These are phyloP conservation scores for Chlorops oryzae DNA, from an alignment of 1,140 invertebrate species.

Conservation along the genomic window DNA sequence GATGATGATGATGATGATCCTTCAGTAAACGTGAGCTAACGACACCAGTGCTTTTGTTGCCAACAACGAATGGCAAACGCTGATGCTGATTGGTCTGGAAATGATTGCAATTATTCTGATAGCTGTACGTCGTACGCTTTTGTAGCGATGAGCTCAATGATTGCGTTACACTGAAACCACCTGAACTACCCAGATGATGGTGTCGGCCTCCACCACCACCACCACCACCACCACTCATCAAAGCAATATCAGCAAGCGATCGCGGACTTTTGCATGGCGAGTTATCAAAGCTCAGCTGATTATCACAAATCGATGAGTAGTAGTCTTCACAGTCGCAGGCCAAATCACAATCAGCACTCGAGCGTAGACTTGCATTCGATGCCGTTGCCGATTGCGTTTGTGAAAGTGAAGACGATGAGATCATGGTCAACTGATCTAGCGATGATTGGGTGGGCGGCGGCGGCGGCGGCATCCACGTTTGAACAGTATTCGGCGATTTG, in stretches of 20 bases:
- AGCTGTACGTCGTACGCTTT: neutral
- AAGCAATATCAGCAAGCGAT: slow-evolving; percentile 12
- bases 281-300: slow-evolving; percentile 26
- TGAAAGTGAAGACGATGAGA: slow-evolving; percentile 10
- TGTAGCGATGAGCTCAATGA: neutral
- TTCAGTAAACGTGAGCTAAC: too few species aligned
- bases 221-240: slow-evolving; percentile 5
- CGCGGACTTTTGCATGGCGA: slow-evolving; percentile 26
- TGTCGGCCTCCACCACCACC: neutral
- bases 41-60: too few species aligned
- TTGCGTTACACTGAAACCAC: slow-evolving; percentile 6
- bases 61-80: too few species aligned
- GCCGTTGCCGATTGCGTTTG: slow-evolving; percentile 6
- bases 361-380: slow-evolving; percentile 17
- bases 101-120: neutral
- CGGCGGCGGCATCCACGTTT: neutral
- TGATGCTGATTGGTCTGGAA: too few species aligned
- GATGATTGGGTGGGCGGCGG: neutral
- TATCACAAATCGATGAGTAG: slow-evolving; percentile 29
- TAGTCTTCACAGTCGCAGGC: slow-evolving; percentile 19
- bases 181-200: too few species aligned
- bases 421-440: slow-evolving; percentile 1
- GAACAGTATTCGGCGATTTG: neutral
- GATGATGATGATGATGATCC: neutral
- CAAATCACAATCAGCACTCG: slow-evolving; percentile 3